phyloP scores from a whole-genome alignment of 2,797 vertebrate genomes.

The Enteromius radiatus region DNA sequence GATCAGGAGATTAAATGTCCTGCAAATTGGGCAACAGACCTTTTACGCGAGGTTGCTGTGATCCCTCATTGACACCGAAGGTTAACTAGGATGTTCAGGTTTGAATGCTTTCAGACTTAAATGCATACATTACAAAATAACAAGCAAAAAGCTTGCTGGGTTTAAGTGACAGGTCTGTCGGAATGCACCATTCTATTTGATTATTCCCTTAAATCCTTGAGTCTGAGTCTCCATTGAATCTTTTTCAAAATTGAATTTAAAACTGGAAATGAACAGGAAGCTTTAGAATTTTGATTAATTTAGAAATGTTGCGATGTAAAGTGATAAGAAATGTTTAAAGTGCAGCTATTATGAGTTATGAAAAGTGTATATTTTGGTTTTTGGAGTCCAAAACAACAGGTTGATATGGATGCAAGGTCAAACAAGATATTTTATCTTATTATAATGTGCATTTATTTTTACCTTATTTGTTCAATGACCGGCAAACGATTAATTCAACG shows the following conservation, averaged over 20 bases:
- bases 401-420: too few species aligned
- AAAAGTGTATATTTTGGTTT: too few species aligned
- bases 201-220: slow-evolving; percentile 1
- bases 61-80: slow-evolving; percentile 12
- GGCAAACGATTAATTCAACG: too few species aligned
- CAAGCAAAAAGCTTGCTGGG: not conserved
- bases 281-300: not conserved
- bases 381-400: too few species aligned
- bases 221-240: not conserved
- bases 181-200: slow-evolving; percentile 27
- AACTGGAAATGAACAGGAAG: not conserved
- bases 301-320: not conserved
- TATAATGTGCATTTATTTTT: too few species aligned
- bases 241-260: not conserved
- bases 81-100: not conserved
- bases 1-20: slow-evolving; percentile 22
- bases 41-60: not conserved
- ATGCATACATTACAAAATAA: not conserved
- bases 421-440: too few species aligned
- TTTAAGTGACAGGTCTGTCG: not conserved
- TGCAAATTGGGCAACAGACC: slow-evolving; percentile 1
- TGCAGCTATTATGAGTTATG: too few species aligned
- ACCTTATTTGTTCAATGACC: too few species aligned
- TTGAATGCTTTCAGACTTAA: slow-evolving; percentile 26
- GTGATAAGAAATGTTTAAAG: not conserved